Evolutionary conservation across 2,113 vertebrate species (phyloP).

Genomic region (Solenodon paradoxus): DNA sequence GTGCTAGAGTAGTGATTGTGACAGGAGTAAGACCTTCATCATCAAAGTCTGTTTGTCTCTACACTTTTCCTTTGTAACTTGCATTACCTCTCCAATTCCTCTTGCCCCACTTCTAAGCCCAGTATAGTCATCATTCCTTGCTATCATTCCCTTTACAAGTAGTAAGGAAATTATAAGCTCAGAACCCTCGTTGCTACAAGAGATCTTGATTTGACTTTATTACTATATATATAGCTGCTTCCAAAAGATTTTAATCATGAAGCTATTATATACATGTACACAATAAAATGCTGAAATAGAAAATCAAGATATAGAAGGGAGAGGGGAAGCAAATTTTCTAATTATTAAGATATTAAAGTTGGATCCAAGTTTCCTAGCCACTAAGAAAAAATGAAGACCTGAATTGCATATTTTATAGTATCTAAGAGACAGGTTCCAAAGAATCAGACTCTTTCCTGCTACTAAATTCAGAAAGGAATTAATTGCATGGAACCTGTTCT

Average conservation of each 20-base stretch:
- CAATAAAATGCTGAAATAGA: background rate
- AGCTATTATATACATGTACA: background rate
- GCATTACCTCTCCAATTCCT: background rate
- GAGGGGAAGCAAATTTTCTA: background rate
- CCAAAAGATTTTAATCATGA: background rate
- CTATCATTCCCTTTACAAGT: background rate
- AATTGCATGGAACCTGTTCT: background rate
- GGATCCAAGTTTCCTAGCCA: background rate
- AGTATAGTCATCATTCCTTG: background rate
- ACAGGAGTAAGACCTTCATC: background rate
- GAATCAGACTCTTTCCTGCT: background rate
- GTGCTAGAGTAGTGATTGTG: slow-evolving; percentile 5
- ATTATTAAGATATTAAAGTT: slow-evolving; percentile 30
- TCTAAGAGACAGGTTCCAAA: background rate
- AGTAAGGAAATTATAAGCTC: background rate
- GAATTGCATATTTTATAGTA: background rate
- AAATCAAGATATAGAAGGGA: background rate
- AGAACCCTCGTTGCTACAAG: background rate
- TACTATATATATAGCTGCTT: background rate
- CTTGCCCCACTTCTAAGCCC: background rate
- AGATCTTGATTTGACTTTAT: slow-evolving; percentile 40
- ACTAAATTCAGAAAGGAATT: slow-evolving; percentile 29
- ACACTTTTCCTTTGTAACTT: background rate
- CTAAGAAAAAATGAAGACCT: background rate
- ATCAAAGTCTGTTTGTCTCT: slow-evolving; percentile 17